phyloP scores from a whole-genome alignment of 1,140 invertebrate genomes.

The Holotrichia oblita region DNA sequence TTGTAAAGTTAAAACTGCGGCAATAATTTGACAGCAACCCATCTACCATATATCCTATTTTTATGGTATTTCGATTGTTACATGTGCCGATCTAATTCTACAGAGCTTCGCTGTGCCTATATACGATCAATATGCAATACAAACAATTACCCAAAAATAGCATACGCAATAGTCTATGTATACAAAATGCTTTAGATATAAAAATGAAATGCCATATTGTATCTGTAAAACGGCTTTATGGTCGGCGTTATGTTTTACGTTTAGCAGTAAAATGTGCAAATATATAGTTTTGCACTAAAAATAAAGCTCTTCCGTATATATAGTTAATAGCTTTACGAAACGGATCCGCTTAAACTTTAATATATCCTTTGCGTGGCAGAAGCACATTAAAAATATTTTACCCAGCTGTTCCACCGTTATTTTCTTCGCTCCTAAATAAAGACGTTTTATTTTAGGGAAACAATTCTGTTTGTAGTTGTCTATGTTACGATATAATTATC shows the following conservation, averaged over 20 bases:
- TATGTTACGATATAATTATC: background rate
- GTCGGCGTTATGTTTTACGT: conserved; percentile 2
- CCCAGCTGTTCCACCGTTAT: conserved; percentile 6
- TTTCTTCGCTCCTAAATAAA: conserved; percentile 16
- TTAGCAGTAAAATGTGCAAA: conserved; percentile 24
- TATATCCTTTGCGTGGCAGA: conserved; percentile 28
- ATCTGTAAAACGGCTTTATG: conserved; percentile 6
- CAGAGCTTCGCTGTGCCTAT: no score
- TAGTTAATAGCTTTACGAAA: conserved; percentile 22
- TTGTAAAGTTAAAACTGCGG: no score
- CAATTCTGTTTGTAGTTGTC: background rate
- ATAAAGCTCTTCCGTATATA: conserved; percentile 30
- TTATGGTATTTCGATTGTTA: no score
- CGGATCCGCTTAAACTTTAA: conserved; percentile 23
- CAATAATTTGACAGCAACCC: no score
- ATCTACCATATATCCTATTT: no score
- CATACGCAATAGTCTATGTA: no score
- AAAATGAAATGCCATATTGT: conserved; percentile 8
- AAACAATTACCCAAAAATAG: no score
- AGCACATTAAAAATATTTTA: conserved; percentile 29
- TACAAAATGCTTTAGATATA: background rate
- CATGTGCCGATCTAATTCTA: no score
- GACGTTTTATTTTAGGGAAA: conserved; percentile 22
- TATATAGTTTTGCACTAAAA: conserved; percentile 31
- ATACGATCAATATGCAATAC: no score